Evolutionary conservation across 1,140 invertebrate species (phyloP).

Genomic region (Patella vulgata): DNA sequence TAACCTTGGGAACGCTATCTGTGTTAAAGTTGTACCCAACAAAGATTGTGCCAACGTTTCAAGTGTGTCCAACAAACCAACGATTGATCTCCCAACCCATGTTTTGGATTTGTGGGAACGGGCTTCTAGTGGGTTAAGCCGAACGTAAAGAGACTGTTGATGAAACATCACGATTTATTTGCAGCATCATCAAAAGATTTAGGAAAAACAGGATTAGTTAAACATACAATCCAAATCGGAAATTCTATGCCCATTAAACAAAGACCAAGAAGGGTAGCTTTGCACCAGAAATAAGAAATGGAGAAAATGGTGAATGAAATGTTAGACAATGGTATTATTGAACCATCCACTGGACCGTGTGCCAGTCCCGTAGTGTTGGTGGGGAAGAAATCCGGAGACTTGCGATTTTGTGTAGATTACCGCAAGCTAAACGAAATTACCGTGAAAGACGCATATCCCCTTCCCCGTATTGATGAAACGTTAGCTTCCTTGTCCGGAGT

Average conservation of each 20-base stretch:
- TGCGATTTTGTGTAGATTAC: slow-evolving; percentile 68
- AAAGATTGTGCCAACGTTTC: too few species aligned
- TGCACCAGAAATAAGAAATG: slow-evolving; percentile 15
- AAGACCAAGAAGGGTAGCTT: slow-evolving; percentile 20
- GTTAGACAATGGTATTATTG: slow-evolving; percentile 39
- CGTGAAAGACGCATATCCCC: slow-evolving; percentile 31
- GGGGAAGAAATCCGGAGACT: slow-evolving; percentile 70
- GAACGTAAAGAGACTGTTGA: too few species aligned
- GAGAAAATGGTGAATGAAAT: slow-evolving; percentile 27
- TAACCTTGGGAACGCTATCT: too few species aligned
- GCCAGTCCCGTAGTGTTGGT: slow-evolving; percentile 41
- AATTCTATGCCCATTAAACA: slow-evolving; percentile 23
- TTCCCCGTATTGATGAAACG: slow-evolving; percentile 68
- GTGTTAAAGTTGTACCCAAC: too few species aligned
- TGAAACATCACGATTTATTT: too few species aligned
- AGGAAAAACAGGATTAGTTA: slow-evolving; percentile 21
- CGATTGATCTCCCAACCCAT: too few species aligned
- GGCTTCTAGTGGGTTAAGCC: too few species aligned
- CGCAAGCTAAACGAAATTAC: too few species aligned
- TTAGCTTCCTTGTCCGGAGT: slow-evolving; percentile 56
- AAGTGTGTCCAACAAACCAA: too few species aligned
- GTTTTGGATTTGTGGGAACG: too few species aligned
- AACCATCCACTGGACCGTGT: slow-evolving; percentile 37
- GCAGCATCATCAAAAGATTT: too few species aligned
- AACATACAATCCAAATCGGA: slow-evolving; percentile 35